Percentiles rank a stretch among this genome's conserved stretches.
These are phyloP conservation scores for Pyrochroa serraticornis DNA, from an alignment of 2,888 invertebrate genomes.

Conservation along the genomic window DNA sequence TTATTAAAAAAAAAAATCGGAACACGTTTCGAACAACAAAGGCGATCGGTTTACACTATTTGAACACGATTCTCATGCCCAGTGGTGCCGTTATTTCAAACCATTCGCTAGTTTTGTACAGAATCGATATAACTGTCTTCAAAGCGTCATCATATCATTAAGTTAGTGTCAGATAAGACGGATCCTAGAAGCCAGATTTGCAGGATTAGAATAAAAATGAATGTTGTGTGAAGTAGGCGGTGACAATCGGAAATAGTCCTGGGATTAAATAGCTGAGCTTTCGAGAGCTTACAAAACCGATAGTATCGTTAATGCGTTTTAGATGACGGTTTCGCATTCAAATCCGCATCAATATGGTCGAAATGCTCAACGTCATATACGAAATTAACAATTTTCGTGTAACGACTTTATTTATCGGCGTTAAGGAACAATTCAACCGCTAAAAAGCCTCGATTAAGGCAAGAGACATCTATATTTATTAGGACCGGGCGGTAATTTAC, in stretches of 20 bases:
- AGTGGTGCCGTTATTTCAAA: neutral
- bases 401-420: conserved; percentile 19
- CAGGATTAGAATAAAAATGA: conserved; percentile 49
- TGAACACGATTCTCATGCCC: neutral
- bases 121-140: conserved; percentile 18
- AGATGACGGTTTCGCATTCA: conserved; percentile 27
- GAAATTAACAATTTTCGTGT: conserved; percentile 10
- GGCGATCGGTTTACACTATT: neutral
- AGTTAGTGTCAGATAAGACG: conserved; percentile 38
- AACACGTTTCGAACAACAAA: neutral
- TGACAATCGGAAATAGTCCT: conserved; percentile 44
- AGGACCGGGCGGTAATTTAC: too few species aligned
- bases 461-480: too few species aligned
- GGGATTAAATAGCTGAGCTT: conserved; percentile 39
- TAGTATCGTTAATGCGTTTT: conserved; percentile 30
- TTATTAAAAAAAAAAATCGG: neutral
- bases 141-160: conserved; percentile 18
- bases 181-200: conserved; percentile 38
- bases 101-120: conserved; percentile 1
- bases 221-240: conserved; percentile 46
- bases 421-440: conserved; percentile 13
- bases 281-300: conserved; percentile 20
- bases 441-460: neutral
- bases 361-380: neutral
- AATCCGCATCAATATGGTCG: conserved; percentile 24